A percentile compares a stretch with the other conserved stretches of the same genome.
Conservation (phyloP, 2,797 vertebrate species). For the Muscicapa comitata region DNA sequence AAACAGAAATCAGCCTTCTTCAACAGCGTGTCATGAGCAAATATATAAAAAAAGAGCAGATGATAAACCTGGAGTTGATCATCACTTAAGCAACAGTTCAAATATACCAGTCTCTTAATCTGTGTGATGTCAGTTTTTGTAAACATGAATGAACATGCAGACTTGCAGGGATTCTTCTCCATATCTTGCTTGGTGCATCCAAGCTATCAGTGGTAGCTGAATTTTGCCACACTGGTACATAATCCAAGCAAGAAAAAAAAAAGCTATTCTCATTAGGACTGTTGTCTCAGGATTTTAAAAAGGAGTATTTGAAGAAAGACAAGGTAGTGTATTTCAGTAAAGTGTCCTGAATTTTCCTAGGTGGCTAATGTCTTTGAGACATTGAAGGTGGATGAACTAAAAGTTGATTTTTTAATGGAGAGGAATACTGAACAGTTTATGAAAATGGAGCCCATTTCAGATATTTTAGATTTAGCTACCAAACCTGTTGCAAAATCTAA, state of each 20-base stretch:
- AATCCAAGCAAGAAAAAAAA: background rate
- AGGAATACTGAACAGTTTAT: background rate
- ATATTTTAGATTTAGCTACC: background rate
- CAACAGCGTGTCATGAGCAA: rapidly evolving
- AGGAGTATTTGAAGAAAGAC: background rate
- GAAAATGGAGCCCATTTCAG: background rate
- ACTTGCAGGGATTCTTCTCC: background rate
- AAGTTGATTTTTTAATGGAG: background rate
- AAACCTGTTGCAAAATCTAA: background rate
- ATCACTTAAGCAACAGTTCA: background rate
- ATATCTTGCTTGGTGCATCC: background rate
- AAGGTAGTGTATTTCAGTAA: background rate
- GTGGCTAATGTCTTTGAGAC: background rate
- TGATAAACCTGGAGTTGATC: background rate
- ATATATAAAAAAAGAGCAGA: background rate
- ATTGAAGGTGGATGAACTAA: background rate
- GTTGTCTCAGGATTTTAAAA: background rate
- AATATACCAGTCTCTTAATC: background rate
- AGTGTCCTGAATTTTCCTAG: background rate
- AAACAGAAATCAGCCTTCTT: background rate
- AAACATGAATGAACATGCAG: background rate
- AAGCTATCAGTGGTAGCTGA: background rate
- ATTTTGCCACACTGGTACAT: background rate
- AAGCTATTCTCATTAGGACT: background rate
- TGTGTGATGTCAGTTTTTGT: background rate